Evolutionary conservation across 2,797 vertebrate genomes (phyloP), one percentile per base, ranked within the genome.

Genomic region (Clamator glandarius): DNA sequence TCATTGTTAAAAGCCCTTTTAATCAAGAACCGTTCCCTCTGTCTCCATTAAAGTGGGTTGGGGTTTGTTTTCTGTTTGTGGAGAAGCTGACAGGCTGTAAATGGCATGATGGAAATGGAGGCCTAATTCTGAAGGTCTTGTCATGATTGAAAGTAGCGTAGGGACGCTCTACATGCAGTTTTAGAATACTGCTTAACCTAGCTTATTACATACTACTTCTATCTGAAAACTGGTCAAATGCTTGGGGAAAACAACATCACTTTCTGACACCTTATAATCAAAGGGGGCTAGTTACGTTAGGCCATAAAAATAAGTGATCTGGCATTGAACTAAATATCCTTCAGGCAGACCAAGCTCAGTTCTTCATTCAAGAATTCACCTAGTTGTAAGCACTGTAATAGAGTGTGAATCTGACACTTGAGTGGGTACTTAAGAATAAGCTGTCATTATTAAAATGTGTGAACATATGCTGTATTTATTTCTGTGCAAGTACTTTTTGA

Each of bases 1-100:
- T 72, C 4, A 3, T 15, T 55, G 58, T 20, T 52, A 19, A 52
- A 61, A 80, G 20, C 18, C 41, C 13, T n/a, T 51, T 66, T 41
- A 8, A 31, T 15, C 11, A 33, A 67, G 69, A 74, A 5, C 42
- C 10, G 15, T 46, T 50, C 20, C 8, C 9, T 57, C 29, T 31
- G 23, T 33, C 21, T 14, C 33, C 1, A 0, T 9, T 67, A 20
- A 25, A 39, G n/a, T 8, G 15, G 8, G 8, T 4, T 75, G 28
- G 46, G 18, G 4, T 4, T 48, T 80, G 51, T 50, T 52, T 35
- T 26, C 42, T 51, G 17, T 52, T 61, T 50, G 15, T 50, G 16
- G 5, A 20, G 55, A 39, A 39, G 29, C 15, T 39, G 25, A 31
- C 0, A 1, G 24, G 55, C 50, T 85, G 54, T 46, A 51, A 83